Conservation (phyloP, 2,888 invertebrate species). For the Arctia plantaginis region DNA sequence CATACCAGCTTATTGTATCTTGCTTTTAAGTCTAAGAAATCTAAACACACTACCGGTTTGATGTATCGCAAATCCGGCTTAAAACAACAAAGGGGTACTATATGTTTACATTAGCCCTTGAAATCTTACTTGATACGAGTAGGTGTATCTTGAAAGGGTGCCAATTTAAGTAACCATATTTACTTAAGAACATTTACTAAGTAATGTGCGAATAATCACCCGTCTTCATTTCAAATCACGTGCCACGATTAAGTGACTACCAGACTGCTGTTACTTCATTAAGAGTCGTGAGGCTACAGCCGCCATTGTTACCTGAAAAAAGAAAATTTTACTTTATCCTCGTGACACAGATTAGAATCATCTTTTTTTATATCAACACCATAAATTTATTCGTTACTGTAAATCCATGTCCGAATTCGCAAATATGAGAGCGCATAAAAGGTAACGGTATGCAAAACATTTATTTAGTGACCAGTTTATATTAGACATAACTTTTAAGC, state of each 20-base stretch:
- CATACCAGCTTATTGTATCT: background rate
- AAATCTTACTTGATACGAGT: constrained; percentile 39
- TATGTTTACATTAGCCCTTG: constrained; percentile 53
- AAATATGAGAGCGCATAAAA: constrained; percentile 37
- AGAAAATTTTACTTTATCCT: constrained; percentile 19
- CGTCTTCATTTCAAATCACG: constrained; percentile 43
- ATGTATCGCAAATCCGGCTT: constrained; percentile 44
- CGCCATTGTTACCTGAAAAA: constrained; percentile 49
- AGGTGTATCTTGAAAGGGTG: constrained; percentile 38
- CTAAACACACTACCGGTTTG: constrained; percentile 14
- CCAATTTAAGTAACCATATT: constrained; percentile 43
- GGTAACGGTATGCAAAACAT: constrained; percentile 38
- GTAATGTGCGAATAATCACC: constrained; percentile 48
- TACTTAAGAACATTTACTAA: constrained; percentile 45
- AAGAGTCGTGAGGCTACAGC: background rate
- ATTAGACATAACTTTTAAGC: background rate
- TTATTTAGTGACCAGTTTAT: constrained; percentile 4
- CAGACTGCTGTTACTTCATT: background rate
- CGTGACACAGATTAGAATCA: constrained; percentile 12
- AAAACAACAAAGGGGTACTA: constrained; percentile 61
- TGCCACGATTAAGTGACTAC: constrained; percentile 32
- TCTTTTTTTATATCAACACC: constrained; percentile 19
- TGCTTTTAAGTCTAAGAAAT: constrained; percentile 1
- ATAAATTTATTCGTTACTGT: constrained; percentile 26
- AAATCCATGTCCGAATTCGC: constrained; percentile 12